Evolutionary conservation across 2,888 invertebrate species (phyloP).

Genomic region (Cryptus armator): DNA sequence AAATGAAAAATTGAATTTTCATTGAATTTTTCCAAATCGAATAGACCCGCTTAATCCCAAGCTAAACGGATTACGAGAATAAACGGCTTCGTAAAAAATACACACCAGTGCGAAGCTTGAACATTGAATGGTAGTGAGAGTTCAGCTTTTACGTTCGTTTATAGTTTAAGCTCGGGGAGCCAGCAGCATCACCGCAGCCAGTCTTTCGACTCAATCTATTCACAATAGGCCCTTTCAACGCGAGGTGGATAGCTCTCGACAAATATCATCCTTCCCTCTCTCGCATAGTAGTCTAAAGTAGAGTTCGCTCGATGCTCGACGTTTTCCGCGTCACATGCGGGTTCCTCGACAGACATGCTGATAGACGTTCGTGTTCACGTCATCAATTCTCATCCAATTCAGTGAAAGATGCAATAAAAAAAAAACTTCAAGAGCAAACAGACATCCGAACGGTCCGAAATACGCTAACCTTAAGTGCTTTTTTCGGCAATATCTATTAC

Average conservation of each 20-base stretch:
- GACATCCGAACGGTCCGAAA: background rate
- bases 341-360: constrained; percentile 55
- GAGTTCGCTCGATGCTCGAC: constrained; percentile 46
- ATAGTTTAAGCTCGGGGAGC: constrained; percentile 42
- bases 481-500: background rate
- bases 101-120: background rate
- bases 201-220: constrained; percentile 83
- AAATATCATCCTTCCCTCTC: constrained; percentile 60
- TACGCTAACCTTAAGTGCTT: background rate
- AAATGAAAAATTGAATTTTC: constrained; percentile 28
- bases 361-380: constrained; percentile 48
- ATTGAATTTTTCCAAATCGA: background rate
- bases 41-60: background rate
- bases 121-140: constrained; percentile 17
- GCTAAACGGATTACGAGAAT: constrained; percentile 11
- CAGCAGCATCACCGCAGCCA: constrained; percentile 58
- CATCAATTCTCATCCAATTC: constrained; percentile 30
- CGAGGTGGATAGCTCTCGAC: constrained; percentile 72
- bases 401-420: background rate
- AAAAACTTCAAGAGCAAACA: background rate
- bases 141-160: constrained; percentile 32
- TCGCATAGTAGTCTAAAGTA: constrained; percentile 37
- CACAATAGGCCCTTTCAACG: constrained; percentile 83
- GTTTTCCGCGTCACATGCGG: constrained; percentile 61
- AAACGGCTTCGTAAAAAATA: constrained; percentile 11